These are phyloP conservation scores for Anagrus nilaparvatae DNA, from an alignment of 1,140 invertebrate species.

Conservation along the genomic window DNA sequence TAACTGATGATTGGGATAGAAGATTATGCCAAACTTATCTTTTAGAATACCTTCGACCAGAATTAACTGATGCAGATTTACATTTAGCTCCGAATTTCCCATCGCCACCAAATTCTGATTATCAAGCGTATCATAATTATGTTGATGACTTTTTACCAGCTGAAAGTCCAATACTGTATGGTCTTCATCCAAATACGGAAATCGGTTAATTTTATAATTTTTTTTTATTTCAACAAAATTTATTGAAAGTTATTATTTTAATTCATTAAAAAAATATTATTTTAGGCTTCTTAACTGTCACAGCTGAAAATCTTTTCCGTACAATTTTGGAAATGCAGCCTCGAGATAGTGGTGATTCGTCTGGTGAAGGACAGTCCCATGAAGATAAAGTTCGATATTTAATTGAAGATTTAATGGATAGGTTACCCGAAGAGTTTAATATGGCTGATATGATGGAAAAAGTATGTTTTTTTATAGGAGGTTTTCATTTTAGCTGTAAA, in stretches of 20 bases:
- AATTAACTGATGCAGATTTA: conserved; percentile 78
- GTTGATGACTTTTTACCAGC: conserved; percentile 79
- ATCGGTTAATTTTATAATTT: conserved; percentile 53
- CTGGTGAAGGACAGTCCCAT: conserved; percentile 52
- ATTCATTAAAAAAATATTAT: not conserved
- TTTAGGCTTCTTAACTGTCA: conserved; percentile 65
- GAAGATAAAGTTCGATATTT: conserved; percentile 77
- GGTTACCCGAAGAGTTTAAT: conserved; percentile 82
- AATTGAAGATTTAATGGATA: conserved; percentile 82
- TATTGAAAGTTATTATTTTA: not conserved
- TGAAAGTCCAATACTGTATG: conserved; percentile 84
- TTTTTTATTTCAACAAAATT: not conserved
- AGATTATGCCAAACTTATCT: conserved; percentile 79
- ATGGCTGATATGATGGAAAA: conserved; percentile 76
- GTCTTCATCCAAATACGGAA: conserved; percentile 89
- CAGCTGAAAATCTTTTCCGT: conserved; percentile 76
- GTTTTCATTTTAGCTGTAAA: no score
- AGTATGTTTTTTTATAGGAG: no score
- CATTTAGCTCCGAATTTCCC: conserved; percentile 72
- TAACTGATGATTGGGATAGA: conserved; percentile 93
- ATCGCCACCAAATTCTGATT: conserved; percentile 78
- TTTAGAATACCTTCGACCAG: conserved; percentile 75
- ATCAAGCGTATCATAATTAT: conserved; percentile 77
- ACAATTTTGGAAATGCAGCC: conserved; percentile 90
- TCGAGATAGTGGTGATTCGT: conserved; percentile 59